Conservation (phyloP, 2,888 invertebrate genomes). For the Tanytarsus gracilentus region DNA sequence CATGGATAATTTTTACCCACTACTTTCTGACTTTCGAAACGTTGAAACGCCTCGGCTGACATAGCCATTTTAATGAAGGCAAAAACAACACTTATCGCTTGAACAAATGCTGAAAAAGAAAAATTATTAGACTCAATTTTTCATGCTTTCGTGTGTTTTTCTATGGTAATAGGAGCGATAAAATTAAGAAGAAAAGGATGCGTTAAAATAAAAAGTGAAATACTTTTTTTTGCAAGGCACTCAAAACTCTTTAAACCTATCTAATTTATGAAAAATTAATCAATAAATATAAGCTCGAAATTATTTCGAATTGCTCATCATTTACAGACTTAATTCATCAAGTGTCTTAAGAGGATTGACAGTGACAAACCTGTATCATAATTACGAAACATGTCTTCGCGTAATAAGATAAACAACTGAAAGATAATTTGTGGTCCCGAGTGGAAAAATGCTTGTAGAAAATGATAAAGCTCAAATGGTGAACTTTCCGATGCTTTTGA, state of each 20-base stretch:
- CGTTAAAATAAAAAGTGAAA: background rate
- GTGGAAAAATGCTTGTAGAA: conserved; percentile 69
- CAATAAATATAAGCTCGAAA: no score
- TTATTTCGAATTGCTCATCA: no score
- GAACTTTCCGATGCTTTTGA: conserved; percentile 53
- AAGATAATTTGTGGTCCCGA: conserved; percentile 63
- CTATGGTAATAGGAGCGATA: background rate
- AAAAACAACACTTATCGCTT: conserved; percentile 56
- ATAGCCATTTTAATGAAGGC: conserved; percentile 60
- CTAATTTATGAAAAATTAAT: no score
- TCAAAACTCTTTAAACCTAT: no score
- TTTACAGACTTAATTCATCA: conserved; percentile 3
- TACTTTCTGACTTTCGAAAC: conserved; percentile 68
- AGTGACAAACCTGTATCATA: conserved; percentile 52
- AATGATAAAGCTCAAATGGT: conserved; percentile 65
- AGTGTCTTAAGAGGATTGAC: conserved; percentile 3
- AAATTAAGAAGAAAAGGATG: conserved; percentile 1
- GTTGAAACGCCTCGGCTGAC: conserved; percentile 61
- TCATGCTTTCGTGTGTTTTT: background rate
- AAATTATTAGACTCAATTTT: conserved; percentile 17
- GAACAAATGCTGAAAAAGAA: conserved; percentile 51
- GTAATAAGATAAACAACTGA: conserved; percentile 55
- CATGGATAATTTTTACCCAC: conserved; percentile 66
- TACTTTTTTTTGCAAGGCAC: no score
- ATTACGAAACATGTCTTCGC: conserved; percentile 47